Conservation (phyloP, 2,797 vertebrate genomes). For the Emydoidea blandingii region DNA sequence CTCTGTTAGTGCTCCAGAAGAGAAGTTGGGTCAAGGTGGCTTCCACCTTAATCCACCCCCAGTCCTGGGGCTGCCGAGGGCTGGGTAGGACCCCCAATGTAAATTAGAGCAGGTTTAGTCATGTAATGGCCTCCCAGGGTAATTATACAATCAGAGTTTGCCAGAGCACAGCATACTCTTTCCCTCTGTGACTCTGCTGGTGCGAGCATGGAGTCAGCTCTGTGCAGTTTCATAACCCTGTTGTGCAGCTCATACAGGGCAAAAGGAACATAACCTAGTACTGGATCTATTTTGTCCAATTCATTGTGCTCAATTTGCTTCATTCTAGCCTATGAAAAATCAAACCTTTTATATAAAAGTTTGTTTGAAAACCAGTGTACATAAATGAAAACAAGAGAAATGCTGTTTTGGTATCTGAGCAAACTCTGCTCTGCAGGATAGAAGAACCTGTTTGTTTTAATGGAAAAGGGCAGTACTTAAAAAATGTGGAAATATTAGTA, state of each 20-base stretch:
- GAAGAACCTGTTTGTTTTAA: not conserved
- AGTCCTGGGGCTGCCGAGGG: accelerated
- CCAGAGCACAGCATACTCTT: not conserved
- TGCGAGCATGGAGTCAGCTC: not conserved
- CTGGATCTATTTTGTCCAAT: not conserved
- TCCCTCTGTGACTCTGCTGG: not conserved
- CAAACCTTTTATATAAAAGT: not conserved
- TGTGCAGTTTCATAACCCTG: not conserved
- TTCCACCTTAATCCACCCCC: not conserved
- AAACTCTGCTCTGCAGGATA: not conserved
- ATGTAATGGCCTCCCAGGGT: not conserved
- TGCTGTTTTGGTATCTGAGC: not conserved
- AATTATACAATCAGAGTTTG: not conserved
- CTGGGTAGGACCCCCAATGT: not conserved
- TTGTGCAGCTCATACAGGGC: not conserved
- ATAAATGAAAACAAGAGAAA: not conserved
- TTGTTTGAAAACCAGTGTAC: not conserved
- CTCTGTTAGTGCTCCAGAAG: not conserved
- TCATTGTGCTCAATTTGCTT: not conserved
- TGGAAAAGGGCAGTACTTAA: not conserved
- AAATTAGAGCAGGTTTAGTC: not conserved
- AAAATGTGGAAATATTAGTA: not conserved
- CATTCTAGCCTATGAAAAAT: not conserved
- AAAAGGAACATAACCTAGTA: not conserved
- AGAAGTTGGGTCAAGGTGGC: not conserved